Conservation (phyloP, 2,888 invertebrate genomes). For the Hyposoter didymator region DNA sequence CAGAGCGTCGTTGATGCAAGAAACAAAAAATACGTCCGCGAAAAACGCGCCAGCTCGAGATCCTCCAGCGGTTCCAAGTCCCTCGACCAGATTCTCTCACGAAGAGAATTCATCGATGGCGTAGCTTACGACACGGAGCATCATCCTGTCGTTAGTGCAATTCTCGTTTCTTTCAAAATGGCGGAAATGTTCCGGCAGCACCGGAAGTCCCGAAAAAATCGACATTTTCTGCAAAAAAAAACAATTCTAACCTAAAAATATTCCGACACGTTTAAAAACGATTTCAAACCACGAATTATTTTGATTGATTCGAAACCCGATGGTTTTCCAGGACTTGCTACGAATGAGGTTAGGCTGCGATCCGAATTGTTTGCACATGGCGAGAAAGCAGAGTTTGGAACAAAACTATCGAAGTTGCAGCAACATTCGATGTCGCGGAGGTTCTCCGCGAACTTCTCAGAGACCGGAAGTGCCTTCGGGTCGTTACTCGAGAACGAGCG, state of each 20-base stretch:
- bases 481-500: conserved; percentile 33
- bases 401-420: conserved; percentile 40
- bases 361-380: conserved; percentile 42
- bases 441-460: conserved; percentile 10
- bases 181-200: background rate
- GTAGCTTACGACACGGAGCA: conserved; percentile 79
- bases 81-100: conserved; percentile 66
- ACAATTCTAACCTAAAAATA: too few species aligned
- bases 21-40: conserved; percentile 74
- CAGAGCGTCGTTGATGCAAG: conserved; percentile 79
- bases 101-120: conserved; percentile 76
- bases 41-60: conserved; percentile 55
- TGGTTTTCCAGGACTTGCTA: conserved; percentile 71
- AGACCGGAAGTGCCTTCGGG: conserved; percentile 7
- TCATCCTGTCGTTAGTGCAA: conserved; percentile 78
- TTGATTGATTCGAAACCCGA: background rate
- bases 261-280: background rate
- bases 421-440: conserved; percentile 39
- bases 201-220: background rate
- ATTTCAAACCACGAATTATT: background rate
- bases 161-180: background rate
- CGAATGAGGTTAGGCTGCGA: conserved; percentile 65
- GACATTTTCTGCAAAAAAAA: background rate
- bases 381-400: conserved; percentile 30
- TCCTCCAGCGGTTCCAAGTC: conserved; percentile 50